Evolutionary conservation across 92 coral and sea anemone species (phyloP).

Genomic region (Epizoanthus ramosus): DNA sequence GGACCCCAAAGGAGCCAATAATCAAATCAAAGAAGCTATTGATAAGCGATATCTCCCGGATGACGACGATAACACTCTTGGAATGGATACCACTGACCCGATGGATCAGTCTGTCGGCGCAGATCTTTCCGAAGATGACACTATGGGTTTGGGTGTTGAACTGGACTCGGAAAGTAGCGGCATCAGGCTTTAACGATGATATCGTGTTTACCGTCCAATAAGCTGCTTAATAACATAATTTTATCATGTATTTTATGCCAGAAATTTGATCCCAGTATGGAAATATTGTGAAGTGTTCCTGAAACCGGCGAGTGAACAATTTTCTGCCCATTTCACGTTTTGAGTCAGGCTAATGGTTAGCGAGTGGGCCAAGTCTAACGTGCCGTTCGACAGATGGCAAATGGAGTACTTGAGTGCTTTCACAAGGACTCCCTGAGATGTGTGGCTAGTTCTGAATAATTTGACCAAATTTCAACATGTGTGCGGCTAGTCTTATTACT

Average conservation of each 20-base stretch:
- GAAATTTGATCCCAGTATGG: background rate
- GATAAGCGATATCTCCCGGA: conserved; percentile 98
- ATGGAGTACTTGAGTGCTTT: too few species aligned
- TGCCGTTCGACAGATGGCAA: too few species aligned
- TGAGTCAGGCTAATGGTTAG: background rate
- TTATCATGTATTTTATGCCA: conserved; percentile 16
- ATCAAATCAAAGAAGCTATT: conserved; percentile 98
- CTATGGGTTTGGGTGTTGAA: conserved; percentile 51
- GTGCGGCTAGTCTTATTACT: too few species aligned
- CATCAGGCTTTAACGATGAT: background rate
- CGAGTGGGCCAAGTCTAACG: too few species aligned
- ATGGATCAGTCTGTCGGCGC: conserved; percentile 75
- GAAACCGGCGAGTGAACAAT: background rate
- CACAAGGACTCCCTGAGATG: too few species aligned
- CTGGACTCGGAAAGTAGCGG: background rate
- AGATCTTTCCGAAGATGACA: conserved; percentile 61
- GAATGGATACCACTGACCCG: conserved; percentile 62
- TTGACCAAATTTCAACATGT: too few species aligned
- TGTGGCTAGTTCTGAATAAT: too few species aligned
- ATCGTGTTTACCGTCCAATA: background rate
- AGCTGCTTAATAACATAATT: background rate
- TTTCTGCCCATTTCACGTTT: background rate
- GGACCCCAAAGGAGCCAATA: conserved; percentile 98
- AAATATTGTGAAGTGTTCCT: background rate
- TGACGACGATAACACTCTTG: conserved; percentile 88